A percentile compares a stretch with the other conserved stretches of the same genome.
Evolutionary conservation across 2,113 vertebrate genomes (phyloP).

Genomic region (Nannobrachium achirus): DNA sequence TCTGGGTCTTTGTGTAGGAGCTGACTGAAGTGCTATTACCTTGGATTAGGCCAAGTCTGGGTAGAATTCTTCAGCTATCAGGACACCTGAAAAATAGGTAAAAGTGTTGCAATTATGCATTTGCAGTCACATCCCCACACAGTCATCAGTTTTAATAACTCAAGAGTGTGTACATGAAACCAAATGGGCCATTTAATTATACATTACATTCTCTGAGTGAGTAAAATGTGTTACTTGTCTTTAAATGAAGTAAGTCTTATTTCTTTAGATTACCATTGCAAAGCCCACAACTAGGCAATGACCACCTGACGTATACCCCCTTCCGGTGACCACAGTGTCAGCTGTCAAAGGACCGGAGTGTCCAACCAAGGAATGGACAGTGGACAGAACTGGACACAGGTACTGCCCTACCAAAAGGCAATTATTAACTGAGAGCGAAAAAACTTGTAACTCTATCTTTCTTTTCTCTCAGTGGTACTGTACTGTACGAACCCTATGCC

Average conservation of each 20-base stretch:
- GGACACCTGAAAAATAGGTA: slow-evolving; percentile 69
- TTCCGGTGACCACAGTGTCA: neutral
- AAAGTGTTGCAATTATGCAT: slow-evolving; percentile 3
- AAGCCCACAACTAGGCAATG: no score
- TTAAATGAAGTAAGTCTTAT: no score
- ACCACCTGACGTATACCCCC: no score
- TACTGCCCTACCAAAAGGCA: no score
- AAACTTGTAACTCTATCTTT: neutral
- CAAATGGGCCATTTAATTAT: no score
- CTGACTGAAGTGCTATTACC: slow-evolving; percentile 42
- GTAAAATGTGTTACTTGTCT: no score
- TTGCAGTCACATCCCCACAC: no score
- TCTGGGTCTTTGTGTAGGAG: slow-evolving; percentile 40
- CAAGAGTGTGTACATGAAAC: no score
- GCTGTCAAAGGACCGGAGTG: neutral
- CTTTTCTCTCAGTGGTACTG: neutral
- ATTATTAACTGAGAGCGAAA: neutral
- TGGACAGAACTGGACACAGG: no score
- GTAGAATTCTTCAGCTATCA: slow-evolving; percentile 56
- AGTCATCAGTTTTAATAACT: no score
- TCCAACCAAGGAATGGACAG: neutral
- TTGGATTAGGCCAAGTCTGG: slow-evolving; percentile 24
- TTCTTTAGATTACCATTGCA: no score
- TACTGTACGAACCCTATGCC: neutral
- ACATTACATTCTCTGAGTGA: no score